A percentile compares a stretch with the other conserved stretches of the same genome.
Evolutionary conservation across 2,113 vertebrate species (phyloP).

Genomic region (Litocranius walleri): DNA sequence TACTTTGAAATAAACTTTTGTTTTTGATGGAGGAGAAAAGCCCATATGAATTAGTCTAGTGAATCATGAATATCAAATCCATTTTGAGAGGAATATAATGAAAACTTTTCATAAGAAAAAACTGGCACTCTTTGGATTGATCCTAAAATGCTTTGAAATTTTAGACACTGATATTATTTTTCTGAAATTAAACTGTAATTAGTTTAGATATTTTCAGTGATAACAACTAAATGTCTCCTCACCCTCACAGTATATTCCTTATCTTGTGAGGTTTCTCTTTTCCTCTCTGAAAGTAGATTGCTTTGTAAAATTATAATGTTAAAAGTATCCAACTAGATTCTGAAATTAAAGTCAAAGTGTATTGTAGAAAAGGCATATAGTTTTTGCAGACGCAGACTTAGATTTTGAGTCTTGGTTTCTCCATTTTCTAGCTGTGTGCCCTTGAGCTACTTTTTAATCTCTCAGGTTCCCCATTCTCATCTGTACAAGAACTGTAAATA

Average conservation of each 20-base stretch:
- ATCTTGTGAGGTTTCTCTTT: neutral
- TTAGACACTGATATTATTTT: neutral
- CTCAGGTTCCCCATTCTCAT: neutral
- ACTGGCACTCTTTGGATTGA: neutral
- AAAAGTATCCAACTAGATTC: constrained; percentile 8
- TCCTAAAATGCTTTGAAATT: neutral
- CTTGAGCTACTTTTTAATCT: neutral
- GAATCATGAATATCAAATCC: neutral
- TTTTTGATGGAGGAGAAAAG: constrained; percentile 1
- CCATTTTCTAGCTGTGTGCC: neutral
- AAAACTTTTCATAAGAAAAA: constrained; percentile 4
- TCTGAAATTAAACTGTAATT: neutral
- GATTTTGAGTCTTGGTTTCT: constrained; percentile 23
- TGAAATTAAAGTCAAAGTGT: neutral
- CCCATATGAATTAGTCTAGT: neutral
- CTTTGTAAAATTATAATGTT: constrained; percentile 34
- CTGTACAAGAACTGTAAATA: neutral
- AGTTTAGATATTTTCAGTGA: neutral
- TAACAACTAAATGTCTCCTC: neutral
- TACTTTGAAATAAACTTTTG: constrained; percentile 8
- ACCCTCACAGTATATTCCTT: neutral
- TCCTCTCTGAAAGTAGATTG: neutral
- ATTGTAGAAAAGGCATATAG: neutral
- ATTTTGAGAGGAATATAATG: constrained; percentile 26
- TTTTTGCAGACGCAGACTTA: neutral